Evolutionary conservation across 1,140 invertebrate genomes (phyloP).

Genomic region (Sarcophaga peregrina): DNA sequence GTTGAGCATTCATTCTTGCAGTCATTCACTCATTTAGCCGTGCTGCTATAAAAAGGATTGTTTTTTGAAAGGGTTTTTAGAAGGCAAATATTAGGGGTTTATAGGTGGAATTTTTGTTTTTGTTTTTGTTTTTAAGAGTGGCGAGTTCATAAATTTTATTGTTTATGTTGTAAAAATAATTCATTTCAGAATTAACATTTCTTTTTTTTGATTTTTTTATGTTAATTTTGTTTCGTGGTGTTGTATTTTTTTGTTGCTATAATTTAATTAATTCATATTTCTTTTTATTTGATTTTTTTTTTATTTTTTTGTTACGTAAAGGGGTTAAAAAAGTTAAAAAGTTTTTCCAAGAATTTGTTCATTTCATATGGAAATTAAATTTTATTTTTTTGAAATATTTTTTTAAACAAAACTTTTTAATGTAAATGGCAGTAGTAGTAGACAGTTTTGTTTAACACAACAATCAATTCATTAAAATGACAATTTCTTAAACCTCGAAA

Average conservation of each 20-base stretch:
- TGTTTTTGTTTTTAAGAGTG: not conserved
- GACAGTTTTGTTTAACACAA: constrained; percentile 41
- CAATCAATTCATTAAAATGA: constrained; percentile 48
- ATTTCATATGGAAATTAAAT: not conserved
- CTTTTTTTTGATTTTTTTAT: not conserved
- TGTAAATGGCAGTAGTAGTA: constrained; percentile 13
- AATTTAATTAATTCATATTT: constrained; percentile 24
- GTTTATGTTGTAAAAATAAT: not conserved
- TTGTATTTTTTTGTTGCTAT: not conserved
- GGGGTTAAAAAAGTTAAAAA: not conserved
- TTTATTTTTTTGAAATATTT: not conserved
- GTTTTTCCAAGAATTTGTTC: too few relatives aligned
- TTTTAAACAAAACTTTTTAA: not conserved
- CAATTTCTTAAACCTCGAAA: constrained; percentile 46
- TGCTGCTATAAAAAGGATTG: too few relatives aligned
- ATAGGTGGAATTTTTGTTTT: not conserved
- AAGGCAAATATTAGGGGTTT: not conserved
- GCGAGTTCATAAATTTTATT: constrained; percentile 21
- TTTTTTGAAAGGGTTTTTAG: not conserved
- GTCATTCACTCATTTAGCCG: too few relatives aligned
- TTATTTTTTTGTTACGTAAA: not conserved
- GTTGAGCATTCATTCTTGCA: not conserved
- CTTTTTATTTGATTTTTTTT: not conserved
- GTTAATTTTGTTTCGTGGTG: not conserved
- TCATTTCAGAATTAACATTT: not conserved